These are phyloP conservation scores for Oostethus manadensis DNA, from an alignment of 2,113 vertebrate species.

Conservation along the genomic window DNA sequence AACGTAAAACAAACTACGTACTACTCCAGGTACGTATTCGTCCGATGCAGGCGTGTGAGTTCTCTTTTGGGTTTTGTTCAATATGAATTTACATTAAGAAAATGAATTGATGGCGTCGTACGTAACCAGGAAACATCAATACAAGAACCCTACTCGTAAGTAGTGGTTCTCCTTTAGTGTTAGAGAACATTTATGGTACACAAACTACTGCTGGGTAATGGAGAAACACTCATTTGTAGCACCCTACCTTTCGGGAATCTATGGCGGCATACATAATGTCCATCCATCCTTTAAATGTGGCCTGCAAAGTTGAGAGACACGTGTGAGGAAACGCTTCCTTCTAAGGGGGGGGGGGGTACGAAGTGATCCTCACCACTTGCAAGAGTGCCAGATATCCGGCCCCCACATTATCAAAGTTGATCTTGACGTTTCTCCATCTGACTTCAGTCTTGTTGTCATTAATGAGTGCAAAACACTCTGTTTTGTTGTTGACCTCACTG, in stretches of 20 bases:
- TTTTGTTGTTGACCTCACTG: constrained; percentile 82
- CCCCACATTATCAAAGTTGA: constrained; percentile 98
- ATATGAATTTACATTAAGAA: too few species aligned
- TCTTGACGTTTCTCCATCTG: constrained; percentile 97
- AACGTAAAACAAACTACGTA: too few species aligned
- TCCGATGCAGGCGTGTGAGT: too few species aligned
- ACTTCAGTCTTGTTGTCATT: constrained; percentile 76
- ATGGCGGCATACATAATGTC: constrained; percentile 99
- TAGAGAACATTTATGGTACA: too few species aligned
- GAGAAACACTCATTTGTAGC: background rate
- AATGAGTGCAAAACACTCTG: constrained; percentile 80
- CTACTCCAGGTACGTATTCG: too few species aligned
- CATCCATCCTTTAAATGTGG: constrained; percentile 99
- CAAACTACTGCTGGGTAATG: background rate
- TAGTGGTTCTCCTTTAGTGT: too few species aligned
- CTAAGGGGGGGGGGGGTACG: background rate
- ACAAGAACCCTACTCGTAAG: too few species aligned
- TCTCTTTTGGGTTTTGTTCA: too few species aligned
- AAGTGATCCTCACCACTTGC: constrained; percentile 81
- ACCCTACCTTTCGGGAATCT: constrained; percentile 87
- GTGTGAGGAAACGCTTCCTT: background rate
- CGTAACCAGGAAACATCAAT: too few species aligned
- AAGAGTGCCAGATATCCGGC: constrained; percentile 94
- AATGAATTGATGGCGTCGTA: too few species aligned
- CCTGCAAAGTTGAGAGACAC: constrained; percentile 67